Evolutionary conservation across 30 jellyfish, hydroid and myxozoan species (phyloP).

Genomic region (Turritopsis rubra): DNA sequence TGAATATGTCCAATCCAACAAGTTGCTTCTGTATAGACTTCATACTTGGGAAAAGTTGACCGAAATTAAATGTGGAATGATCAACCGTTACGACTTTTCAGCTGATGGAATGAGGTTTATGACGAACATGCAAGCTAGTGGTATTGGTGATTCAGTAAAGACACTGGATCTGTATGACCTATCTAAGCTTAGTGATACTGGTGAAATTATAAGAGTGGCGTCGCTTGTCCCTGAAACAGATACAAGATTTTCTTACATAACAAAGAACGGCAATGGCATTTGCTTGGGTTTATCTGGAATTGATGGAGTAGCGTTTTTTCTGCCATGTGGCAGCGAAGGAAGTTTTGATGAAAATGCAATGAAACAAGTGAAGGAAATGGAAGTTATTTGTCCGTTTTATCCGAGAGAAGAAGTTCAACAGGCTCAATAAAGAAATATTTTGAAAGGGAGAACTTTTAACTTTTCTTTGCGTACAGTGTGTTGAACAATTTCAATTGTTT

Average conservation of each 20-base stretch:
- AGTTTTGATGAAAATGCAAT: neutral
- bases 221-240: conserved; percentile 72
- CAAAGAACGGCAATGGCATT: conserved; percentile 30
- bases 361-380: neutral
- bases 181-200: conserved; percentile 21
- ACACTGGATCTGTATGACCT: conserved; percentile 50
- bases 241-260: conserved; percentile 39
- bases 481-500: no score
- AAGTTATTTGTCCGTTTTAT: neutral
- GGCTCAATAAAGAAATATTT: neutral
- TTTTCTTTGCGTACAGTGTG: no score
- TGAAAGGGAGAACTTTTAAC: neutral
- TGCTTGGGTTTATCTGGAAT: neutral
- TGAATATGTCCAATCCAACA: neutral
- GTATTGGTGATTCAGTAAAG: conserved; percentile 34
- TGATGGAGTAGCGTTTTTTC: neutral
- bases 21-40: neutral
- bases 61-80: neutral
- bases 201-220: conserved; percentile 33
- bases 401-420: neutral
- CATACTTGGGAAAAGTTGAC: neutral
- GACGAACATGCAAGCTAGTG: conserved; percentile 4
- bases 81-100: neutral
- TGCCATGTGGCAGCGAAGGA: neutral
- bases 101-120: conserved; percentile 2